Evolutionary conservation across 1,140 invertebrate species (phyloP), one percentile per base, ranked within the genome.

Genomic region (Caenorhabditis tropicalis): DNA sequence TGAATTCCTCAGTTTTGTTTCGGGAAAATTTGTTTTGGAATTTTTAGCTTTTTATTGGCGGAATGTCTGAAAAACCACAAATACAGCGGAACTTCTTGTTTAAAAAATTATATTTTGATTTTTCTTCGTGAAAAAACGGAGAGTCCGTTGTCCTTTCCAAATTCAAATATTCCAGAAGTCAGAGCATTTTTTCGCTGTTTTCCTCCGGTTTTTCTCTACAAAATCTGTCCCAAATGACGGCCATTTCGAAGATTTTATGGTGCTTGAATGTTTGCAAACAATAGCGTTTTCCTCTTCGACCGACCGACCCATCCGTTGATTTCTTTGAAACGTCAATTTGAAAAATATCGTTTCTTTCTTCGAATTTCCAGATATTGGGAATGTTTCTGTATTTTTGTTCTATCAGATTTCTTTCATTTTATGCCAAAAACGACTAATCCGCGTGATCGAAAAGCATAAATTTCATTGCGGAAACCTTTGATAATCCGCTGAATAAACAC

Each of bases 151-250:
- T 51, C 15, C 49, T 4, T 2, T 51, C 19, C n/a, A n/a, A 7
- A n/a, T 21, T 16, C 49, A 21, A 51, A 4, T 21, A 16, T 51
- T 46, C 43, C 16, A 46, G 9, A 46, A 58, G 10, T 29, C n/a
- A n/a, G n/a, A n/a, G n/a, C n/a, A n/a, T n/a, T n/a, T n/a, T n/a
- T 16, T 10, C 12, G 4, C n/a, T 70, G 36, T 70, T 74, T 74
- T 74, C 27, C 29, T 31, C 19, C 36, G 58, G 29, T 33, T 74
- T 74, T 43, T 43, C n/a, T 43, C n/a, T n/a, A 7, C 65, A 36
- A 43, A 74, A 74, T 74, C 65, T 74, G 65, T 74, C 65, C 65
- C 65, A 74, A 74, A 74, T 74, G 65, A 74, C 65, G n/a, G 65
- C 65, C 36, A 74, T 74, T 74, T 43, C 65, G 21, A 74, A 29